phyloP scores from a whole-genome alignment of 2,113 vertebrate species.

The Centropus bengalensis region DNA sequence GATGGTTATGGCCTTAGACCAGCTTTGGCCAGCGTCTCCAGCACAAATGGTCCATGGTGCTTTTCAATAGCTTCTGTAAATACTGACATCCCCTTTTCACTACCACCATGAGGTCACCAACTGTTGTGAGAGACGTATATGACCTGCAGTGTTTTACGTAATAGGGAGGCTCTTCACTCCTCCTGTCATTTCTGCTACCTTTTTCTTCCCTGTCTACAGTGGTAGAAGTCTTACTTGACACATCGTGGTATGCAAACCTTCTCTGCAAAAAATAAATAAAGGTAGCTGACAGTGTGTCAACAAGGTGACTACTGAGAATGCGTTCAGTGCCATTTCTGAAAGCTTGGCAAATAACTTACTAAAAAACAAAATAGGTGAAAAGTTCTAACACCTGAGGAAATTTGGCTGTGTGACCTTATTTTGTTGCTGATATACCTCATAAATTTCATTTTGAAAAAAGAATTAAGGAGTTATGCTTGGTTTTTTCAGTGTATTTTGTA shows the following conservation, averaged over 20 bases:
- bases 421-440: background rate
- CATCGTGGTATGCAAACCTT: background rate
- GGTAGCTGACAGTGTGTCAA: background rate
- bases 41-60: background rate
- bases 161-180: background rate
- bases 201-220: background rate
- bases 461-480: background rate
- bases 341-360: background rate
- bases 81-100: background rate
- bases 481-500: background rate
- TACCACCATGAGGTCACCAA: background rate
- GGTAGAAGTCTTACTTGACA: background rate
- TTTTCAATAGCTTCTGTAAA: background rate
- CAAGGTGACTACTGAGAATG: background rate
- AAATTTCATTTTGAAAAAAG: background rate
- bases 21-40: background rate
- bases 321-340: background rate
- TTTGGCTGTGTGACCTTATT: background rate
- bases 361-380: background rate
- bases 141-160: background rate
- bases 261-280: background rate
- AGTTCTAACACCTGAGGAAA: background rate
- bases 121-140: background rate
- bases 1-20: background rate
- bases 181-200: background rate